Evolutionary conservation across 2,888 invertebrate genomes (phyloP), one percentile per base, ranked within the genome.

Genomic region (Trachelus tabidus): DNA sequence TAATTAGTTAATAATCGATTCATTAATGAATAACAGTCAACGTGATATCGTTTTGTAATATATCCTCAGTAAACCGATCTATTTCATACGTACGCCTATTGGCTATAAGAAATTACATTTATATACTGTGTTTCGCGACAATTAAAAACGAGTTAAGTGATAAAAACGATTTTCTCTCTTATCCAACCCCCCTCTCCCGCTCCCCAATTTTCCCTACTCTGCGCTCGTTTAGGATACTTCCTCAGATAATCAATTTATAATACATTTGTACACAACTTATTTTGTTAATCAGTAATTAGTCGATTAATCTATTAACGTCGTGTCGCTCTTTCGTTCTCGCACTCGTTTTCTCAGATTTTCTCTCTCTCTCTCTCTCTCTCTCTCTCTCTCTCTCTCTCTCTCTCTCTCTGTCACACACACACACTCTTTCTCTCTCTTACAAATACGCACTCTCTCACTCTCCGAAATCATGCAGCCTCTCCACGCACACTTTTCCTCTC

Each of bases 231-330:
- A 87, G 89, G 88, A 87, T 89, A 89, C 89, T 87, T 81, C 81
- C 85, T 87, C 87, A 83, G 85, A 89, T 89, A 87, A 86, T 86
- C 82, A 83, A 89, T 89, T 89, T 88, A 89, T 88, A 87, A 88
- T 89, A 89, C 89, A 89, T 90, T 89, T 90, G 89, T 90, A 90
- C 89, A 90, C 83, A 90, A 90, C 87, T 88, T 89, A 89, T 86
- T 84, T 40, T 84, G 86, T 89, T 89, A 89, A 88, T 89, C 85
- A 87, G 86, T 88, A 88, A 89, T 88, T 88, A 88, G 83, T 87
- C 86, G 86, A 87, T 87, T 86, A 81, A 82, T 79, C 83, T 85
- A 84, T 68, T 79, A 82, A 81, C 74, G 80, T 80, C 80, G 73
- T 73, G 31, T 40, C 75, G 76, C 34, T 69, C 69, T 75, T 76